Conservation (phyloP, 2,888 invertebrate species). For the Hypolimnas misippus region DNA sequence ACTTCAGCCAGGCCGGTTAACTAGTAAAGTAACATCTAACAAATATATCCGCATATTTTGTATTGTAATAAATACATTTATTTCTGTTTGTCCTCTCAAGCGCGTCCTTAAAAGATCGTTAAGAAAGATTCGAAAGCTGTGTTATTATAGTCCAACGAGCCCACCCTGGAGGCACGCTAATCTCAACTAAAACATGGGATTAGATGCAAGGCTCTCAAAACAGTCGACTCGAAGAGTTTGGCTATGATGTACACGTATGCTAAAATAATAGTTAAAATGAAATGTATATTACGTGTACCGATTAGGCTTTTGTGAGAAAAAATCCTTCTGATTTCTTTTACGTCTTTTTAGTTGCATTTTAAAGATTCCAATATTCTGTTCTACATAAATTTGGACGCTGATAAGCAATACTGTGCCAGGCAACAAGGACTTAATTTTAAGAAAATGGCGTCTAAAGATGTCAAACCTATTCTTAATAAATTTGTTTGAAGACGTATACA, state of each 20-base stretch:
- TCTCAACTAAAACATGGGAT: conserved; percentile 45
- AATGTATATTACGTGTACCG: background rate
- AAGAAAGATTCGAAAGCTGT: conserved; percentile 29
- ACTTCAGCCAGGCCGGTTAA: no score
- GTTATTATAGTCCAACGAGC: conserved; percentile 45
- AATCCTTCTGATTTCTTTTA: no score
- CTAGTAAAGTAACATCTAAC: background rate
- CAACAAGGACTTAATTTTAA: no score
- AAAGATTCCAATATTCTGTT: no score
- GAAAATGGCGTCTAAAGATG: no score
- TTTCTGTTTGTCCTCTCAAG: background rate
- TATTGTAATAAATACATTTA: background rate
- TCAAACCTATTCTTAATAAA: no score
- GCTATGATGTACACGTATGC: background rate
- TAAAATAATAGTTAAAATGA: background rate
- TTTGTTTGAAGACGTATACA: no score
- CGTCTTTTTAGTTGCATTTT: no score
- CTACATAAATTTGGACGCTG: no score
- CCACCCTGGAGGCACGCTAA: conserved; percentile 56
- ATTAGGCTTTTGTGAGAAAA: background rate
- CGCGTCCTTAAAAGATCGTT: conserved; percentile 1
- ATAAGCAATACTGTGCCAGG: no score
- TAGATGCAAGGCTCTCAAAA: conserved; percentile 40
- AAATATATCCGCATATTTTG: background rate
- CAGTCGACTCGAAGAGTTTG: conserved; percentile 39